Evolutionary conservation across 1,140 invertebrate species (phyloP).

Genomic region (Octopus sinensis): DNA sequence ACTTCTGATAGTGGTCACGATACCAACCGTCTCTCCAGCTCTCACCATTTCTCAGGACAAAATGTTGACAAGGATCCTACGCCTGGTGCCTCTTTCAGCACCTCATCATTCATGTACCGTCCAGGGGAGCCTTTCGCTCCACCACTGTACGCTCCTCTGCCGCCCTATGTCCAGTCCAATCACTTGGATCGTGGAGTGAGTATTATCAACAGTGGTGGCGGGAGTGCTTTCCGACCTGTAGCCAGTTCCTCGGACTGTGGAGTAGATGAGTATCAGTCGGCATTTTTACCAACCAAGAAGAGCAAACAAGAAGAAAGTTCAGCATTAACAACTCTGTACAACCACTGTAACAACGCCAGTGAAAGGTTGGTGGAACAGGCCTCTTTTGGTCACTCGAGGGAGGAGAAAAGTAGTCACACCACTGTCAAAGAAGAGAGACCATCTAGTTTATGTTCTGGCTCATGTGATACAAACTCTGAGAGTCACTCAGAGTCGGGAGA

Average conservation of each 20-base stretch:
- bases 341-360: neutral
- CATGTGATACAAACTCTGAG: slow-evolving; percentile 47
- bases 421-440: slow-evolving; percentile 46
- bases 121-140: slow-evolving; percentile 47
- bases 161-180: slow-evolving; percentile 41
- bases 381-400: slow-evolving; percentile 1
- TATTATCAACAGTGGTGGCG: slow-evolving; percentile 39
- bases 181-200: slow-evolving; percentile 35
- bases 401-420: slow-evolving; percentile 17
- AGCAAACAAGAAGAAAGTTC: slow-evolving; percentile 41
- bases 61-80: slow-evolving; percentile 42
- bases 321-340: neutral
- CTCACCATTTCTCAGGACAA: slow-evolving; percentile 39
- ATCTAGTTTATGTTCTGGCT: slow-evolving; percentile 45
- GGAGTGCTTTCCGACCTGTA: slow-evolving; percentile 49
- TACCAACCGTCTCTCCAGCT: slow-evolving; percentile 46
- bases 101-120: slow-evolving; percentile 45
- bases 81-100: slow-evolving; percentile 35
- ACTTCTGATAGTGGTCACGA: slow-evolving; percentile 71
- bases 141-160: slow-evolving; percentile 46
- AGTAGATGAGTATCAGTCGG: slow-evolving; percentile 47
- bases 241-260: slow-evolving; percentile 27
- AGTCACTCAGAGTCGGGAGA: slow-evolving; percentile 47
- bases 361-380: neutral
- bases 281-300: slow-evolving; percentile 49